phyloP scores from a whole-genome alignment of 1,140 invertebrate genomes.

The Drosophila simulans region DNA sequence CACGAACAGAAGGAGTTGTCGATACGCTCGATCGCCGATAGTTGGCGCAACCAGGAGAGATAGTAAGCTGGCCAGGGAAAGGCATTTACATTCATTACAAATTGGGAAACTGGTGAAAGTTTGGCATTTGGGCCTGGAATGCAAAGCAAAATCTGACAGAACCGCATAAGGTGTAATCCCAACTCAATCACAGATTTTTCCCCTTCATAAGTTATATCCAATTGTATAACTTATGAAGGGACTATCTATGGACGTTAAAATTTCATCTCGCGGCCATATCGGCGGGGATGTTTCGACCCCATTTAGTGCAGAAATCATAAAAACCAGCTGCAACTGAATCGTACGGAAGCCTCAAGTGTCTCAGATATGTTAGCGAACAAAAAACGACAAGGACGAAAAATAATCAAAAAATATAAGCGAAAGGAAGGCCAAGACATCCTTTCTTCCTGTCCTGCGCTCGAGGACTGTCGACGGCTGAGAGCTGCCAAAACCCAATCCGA shows the following conservation, averaged over 20 bases:
- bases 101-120: slow-evolving; percentile 29
- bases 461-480: slow-evolving; percentile 29
- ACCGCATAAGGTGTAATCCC: slow-evolving; percentile 1
- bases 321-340: slow-evolving; percentile 17
- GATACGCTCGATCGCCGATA: slow-evolving; percentile 44
- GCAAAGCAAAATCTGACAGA: neutral
- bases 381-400: slow-evolving; percentile 3
- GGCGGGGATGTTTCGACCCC: neutral
- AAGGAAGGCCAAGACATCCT: slow-evolving; percentile 30
- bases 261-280: neutral
- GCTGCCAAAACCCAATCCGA: slow-evolving; percentile 48
- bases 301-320: slow-evolving; percentile 22
- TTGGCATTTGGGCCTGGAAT: slow-evolving; percentile 6
- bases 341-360: slow-evolving; percentile 26
- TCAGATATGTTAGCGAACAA: slow-evolving; percentile 12
- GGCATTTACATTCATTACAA: slow-evolving; percentile 47
- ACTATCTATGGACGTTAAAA: neutral
- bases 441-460: slow-evolving; percentile 18
- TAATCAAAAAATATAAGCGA: slow-evolving; percentile 26
- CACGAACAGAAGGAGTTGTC: slow-evolving; percentile 38
- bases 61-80: slow-evolving; percentile 19
- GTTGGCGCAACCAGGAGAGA: slow-evolving; percentile 22
- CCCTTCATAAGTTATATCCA: too few relatives aligned
- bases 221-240: too few relatives aligned
- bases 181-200: too few relatives aligned